Evolutionary conservation across 2,888 invertebrate species (phyloP), one percentile per base, ranked within the genome.

Genomic region (Drosophila falleni): DNA sequence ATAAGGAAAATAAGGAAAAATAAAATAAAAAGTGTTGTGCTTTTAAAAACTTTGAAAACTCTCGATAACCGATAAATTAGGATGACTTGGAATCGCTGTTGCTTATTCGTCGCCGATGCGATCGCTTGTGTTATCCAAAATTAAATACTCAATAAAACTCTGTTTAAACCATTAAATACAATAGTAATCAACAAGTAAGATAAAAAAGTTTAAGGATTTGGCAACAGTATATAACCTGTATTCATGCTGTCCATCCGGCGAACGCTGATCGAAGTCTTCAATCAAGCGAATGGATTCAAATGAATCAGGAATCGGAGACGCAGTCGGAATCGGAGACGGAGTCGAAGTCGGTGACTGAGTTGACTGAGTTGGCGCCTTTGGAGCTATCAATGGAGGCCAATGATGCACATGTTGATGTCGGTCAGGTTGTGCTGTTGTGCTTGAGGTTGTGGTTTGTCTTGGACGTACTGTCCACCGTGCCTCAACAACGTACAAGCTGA

Each of bases 171-270:
- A n/a, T n/a, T n/a, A n/a, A n/a, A n/a, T n/a, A n/a, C n/a, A n/a
- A n/a, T n/a, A n/a, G n/a, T n/a, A n/a, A n/a, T 15, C n/a, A 35
- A 26, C 10, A 35, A 44, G 33, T 23, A 44, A 10, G 8, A 11
- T 16, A n/a, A 5, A 5, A 10, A 16, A 5, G 11, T 5, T 5
- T 4, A 29, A 15, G 5, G n/a, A 31, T 31, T 31, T 13, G 29
- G 16, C 9, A 33, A 6, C 5, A 33, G 0, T 33, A 0, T 19
- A 19, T 50, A 8, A 84, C 89, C 89, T 89, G 59, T 53, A 89
- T 46, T 91, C 91, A 56, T 89, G 90, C 26, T 84, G 77, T 6
- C 91, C 91, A 58, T 86, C 83, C 4, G 64, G 11, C 0, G 58
- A 67, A 6, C 90, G 81, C 2, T 66, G 74, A 71, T 87, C 87